A percentile compares a stretch with the other conserved stretches of the same genome.
These are phyloP conservation scores for Bettongia penicillata DNA, from an alignment of 2,113 vertebrate genomes.

Conservation along the genomic window DNA sequence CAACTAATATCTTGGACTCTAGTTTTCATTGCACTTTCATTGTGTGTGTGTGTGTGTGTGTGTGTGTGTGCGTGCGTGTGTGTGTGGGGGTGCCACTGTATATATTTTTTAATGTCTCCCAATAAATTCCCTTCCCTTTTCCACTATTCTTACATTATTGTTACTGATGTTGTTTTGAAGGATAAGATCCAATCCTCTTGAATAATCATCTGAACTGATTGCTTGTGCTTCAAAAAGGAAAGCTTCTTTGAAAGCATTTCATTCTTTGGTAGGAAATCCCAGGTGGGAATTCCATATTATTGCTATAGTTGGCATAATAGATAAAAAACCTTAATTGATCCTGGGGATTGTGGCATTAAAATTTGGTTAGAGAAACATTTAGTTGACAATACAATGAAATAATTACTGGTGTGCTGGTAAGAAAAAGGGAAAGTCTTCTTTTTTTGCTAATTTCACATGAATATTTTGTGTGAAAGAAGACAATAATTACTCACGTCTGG, in stretches of 20 bases:
- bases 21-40: slow-evolving; percentile 12
- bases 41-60: not conserved
- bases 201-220: not conserved
- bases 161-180: not conserved
- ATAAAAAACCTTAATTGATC: not conserved
- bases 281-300: not conserved
- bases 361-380: slow-evolving; percentile 21
- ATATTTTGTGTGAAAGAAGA: slow-evolving; percentile 27
- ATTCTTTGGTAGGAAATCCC: not conserved
- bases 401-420: not conserved
- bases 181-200: not conserved
- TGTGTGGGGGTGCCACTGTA: not conserved
- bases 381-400: not conserved
- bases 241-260: not conserved
- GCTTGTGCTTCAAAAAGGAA: not conserved
- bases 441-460: slow-evolving; percentile 26
- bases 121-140: not conserved
- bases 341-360: slow-evolving; percentile 31
- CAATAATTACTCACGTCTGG: not conserved
- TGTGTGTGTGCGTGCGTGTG: not conserved
- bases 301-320: not conserved
- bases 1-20: not conserved
- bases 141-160: not conserved
- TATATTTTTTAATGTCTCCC: not conserved
- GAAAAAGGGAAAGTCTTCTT: slow-evolving; percentile 26